Percentiles rank a stretch among this genome's conserved stretches.
phyloP scores from a whole-genome alignment of 92 coral and sea anemone species.

The Pocillopora grandis region DNA sequence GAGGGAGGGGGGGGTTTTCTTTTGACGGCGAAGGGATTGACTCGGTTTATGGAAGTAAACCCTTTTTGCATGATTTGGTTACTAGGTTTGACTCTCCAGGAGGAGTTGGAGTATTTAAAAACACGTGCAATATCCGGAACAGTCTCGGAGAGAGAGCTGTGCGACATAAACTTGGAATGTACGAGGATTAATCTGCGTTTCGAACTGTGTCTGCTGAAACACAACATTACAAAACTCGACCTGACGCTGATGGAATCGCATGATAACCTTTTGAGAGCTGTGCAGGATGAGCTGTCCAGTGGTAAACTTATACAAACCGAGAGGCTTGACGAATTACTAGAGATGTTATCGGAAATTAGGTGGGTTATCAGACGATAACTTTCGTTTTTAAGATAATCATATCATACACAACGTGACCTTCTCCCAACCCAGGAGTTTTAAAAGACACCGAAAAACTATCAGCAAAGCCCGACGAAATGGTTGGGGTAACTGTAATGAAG shows the following conservation, averaged over 20 bases:
- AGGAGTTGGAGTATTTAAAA: conserved; percentile 15
- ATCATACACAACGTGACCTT: neutral
- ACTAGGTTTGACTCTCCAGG: conserved; percentile 7
- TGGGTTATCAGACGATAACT: conserved; percentile 30
- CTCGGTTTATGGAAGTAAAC: neutral
- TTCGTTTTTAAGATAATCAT: neutral
- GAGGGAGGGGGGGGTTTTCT: no score
- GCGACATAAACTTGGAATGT: conserved; percentile 65
- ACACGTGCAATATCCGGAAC: conserved; percentile 7
- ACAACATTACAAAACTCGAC: conserved; percentile 14
- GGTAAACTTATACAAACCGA: conserved; percentile 39
- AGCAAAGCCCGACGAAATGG: no score
- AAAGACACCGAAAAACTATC: no score
- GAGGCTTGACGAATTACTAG: conserved; percentile 21
- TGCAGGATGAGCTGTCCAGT: conserved; percentile 17
- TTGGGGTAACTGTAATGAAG: no score
- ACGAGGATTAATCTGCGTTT: conserved; percentile 62
- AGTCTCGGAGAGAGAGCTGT: conserved; percentile 34
- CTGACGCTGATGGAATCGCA: conserved; percentile 19
- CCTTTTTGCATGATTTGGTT: neutral
- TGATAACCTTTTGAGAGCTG: neutral
- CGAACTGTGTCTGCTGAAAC: conserved; percentile 53
- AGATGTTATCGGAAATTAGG: conserved; percentile 31
- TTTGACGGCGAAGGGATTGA: neutral
- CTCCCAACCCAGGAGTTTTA: no score